Conservation (phyloP, 2,888 invertebrate genomes). For the Minunthozetes semirufus region DNA sequence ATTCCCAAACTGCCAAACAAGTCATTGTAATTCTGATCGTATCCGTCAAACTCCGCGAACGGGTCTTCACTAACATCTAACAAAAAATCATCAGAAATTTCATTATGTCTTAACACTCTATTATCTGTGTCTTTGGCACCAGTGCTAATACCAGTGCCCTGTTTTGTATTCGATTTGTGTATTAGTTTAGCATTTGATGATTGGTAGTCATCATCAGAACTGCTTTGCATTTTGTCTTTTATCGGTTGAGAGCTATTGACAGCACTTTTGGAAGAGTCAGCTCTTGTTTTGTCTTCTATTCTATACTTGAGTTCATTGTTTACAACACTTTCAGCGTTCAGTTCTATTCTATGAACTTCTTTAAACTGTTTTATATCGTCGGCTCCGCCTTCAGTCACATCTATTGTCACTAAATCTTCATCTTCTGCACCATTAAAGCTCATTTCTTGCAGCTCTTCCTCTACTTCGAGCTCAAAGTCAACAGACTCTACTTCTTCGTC, state of each 20-base stretch:
- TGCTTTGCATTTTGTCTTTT: slow-evolving; percentile 18
- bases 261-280: not conserved
- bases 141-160: slow-evolving; percentile 15
- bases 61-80: slow-evolving; percentile 24
- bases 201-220: not conserved
- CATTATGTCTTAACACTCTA: slow-evolving; percentile 6
- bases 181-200: not conserved
- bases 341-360: slow-evolving; percentile 19
- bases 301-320: slow-evolving; percentile 4
- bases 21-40: slow-evolving; percentile 26
- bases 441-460: slow-evolving; percentile 24
- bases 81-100: slow-evolving; percentile 23
- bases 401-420: slow-evolving; percentile 1
- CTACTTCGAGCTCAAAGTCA: slow-evolving; percentile 34
- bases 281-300: slow-evolving; percentile 6
- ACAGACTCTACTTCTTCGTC: slow-evolving; percentile 31
- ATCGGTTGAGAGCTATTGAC: not conserved
- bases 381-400: slow-evolving; percentile 32
- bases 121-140: not conserved
- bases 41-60: slow-evolving; percentile 24
- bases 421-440: slow-evolving; percentile 13
- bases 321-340: not conserved
- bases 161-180: slow-evolving; percentile 3
- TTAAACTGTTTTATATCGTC: slow-evolving; percentile 24
- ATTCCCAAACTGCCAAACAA: slow-evolving; percentile 7